Evolutionary conservation across 2,113 vertebrate genomes (phyloP), one percentile per base, ranked within the genome.

Genomic region (Apus apus): DNA sequence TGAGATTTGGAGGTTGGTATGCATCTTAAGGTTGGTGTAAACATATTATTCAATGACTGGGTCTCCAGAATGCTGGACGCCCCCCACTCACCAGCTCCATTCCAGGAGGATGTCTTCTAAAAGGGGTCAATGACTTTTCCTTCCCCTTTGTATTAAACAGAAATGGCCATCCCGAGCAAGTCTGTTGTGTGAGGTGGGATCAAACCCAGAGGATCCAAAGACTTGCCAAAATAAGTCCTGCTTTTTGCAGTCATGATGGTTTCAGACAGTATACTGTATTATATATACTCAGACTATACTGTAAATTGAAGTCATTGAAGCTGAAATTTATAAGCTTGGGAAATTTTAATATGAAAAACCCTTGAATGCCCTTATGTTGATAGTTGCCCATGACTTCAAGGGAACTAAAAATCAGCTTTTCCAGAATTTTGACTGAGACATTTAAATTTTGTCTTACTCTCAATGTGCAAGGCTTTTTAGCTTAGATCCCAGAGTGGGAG

Each of bases 31-130:
- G 20, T n/a, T 38, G 8, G 4, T 48, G 74, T 65, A 32, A 57
- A 78, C 7, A 78, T 61, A 36, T 43, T 48, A 61, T n/a, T 60
- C 26, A 23, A 27, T 25, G 19, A 13, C 61, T 66, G 19, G 6
- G 14, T 66, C 29, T 57, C 25, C 56, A 70, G 61, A 32, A 43
- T n/a, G 14, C 16, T 43, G 56, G 16, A 87, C 30, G 8, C 5
- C 27, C 16, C 6, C 4, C 10, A 1, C 1, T 3, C 60, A 58
- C 15, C 29, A 62, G 15, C 5, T 17, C 4, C 29, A n/a, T 7
- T 11, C 6, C 13, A 45, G 13, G 3, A 71, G 36, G 16, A 27
- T 32, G 20, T 26, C n/a, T 67, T 64, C 34, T 38, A 34, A 82
- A 74, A 62, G 21, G 4, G 7, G 36, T 23, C 8, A 70, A 46